Conservation (phyloP, 2,113 vertebrate species). For the Cyanocitta stelleri region DNA sequence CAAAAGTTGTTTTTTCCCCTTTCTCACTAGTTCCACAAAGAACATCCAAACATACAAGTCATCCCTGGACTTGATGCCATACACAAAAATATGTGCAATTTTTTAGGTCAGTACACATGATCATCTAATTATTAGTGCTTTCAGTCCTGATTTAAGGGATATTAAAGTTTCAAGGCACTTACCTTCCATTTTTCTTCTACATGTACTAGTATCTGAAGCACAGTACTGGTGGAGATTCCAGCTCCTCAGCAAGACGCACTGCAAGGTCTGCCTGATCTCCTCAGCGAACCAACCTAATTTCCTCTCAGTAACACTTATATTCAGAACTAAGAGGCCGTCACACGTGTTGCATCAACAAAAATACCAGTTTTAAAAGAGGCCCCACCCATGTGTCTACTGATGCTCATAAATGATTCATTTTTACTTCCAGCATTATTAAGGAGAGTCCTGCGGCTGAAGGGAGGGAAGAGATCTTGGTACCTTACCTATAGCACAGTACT, state of each 20-base stretch:
- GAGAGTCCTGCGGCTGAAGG: background rate
- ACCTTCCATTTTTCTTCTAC: constrained; percentile 63
- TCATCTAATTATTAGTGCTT: background rate
- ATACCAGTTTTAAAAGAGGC: constrained; percentile 48
- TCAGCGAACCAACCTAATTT: constrained; percentile 25
- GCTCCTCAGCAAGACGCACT: background rate
- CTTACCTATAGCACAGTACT: background rate
- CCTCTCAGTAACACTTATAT: constrained; percentile 59
- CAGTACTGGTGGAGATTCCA: background rate
- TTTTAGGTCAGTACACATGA: background rate
- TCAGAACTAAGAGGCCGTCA: constrained; percentile 53
- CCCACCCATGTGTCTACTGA: constrained; percentile 54
- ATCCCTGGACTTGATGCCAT: background rate
- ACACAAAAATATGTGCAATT: background rate
- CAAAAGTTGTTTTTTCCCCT: background rate
- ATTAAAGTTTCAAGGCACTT: constrained; percentile 19
- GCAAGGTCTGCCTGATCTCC: constrained; percentile 15
- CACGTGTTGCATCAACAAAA: constrained; percentile 57
- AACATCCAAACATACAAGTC: background rate
- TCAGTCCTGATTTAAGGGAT: background rate
- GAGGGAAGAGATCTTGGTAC: background rate
- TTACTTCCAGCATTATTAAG: constrained; percentile 51
- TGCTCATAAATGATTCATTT: constrained; percentile 68
- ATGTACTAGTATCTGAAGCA: background rate
- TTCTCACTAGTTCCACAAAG: background rate